phyloP scores from a whole-genome alignment of 2,797 vertebrate genomes.

The Lacerta bilineata region DNA sequence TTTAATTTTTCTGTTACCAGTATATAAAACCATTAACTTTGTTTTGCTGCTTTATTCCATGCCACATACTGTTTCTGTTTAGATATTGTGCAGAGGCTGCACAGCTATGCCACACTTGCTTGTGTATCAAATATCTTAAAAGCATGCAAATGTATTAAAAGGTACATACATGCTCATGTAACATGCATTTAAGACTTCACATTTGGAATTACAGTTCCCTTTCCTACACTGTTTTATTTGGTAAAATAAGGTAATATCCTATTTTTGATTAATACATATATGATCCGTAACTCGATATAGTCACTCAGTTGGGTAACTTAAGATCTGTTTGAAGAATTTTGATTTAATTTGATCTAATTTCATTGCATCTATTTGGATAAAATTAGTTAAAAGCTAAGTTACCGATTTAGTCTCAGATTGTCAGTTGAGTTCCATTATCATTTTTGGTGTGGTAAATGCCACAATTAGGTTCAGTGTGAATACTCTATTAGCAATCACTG shows the following conservation, averaged over 20 bases:
- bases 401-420: background rate
- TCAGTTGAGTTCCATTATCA: background rate
- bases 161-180: conserved; percentile 27
- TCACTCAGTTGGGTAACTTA: background rate
- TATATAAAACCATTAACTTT: conserved; percentile 22
- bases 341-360: background rate
- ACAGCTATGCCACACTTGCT: background rate
- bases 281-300: background rate
- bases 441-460: background rate
- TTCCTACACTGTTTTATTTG: background rate
- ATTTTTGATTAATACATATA: conserved; percentile 12
- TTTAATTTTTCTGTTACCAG: background rate
- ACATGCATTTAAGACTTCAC: conserved; percentile 38
- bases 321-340: background rate
- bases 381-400: background rate
- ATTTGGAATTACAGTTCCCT: conserved; percentile 20
- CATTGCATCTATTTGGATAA: background rate
- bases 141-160: conserved; percentile 2
- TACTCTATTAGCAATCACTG: background rate
- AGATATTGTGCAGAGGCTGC: conserved; percentile 16
- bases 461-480: background rate
- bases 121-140: conserved; percentile 5
- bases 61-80: conserved; percentile 3
- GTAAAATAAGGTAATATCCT: conserved; percentile 22
- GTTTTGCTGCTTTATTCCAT: conserved; percentile 2